Conservation (phyloP, 1,140 invertebrate species). For the Leptonema lineaticorne region DNA sequence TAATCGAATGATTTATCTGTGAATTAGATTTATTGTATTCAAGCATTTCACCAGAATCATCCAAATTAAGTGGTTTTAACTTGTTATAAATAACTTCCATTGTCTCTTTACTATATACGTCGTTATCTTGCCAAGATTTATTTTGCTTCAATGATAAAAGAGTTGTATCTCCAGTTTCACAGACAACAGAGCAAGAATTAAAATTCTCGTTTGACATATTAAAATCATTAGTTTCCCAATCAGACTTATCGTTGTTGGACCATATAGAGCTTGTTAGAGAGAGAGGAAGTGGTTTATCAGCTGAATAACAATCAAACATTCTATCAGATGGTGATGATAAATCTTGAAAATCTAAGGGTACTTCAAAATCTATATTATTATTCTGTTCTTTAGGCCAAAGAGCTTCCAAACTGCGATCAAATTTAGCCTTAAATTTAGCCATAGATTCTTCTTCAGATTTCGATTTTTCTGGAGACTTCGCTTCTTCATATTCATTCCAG, state of each 20-base stretch:
- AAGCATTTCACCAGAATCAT: conserved; percentile 44
- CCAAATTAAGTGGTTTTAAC: conserved; percentile 49
- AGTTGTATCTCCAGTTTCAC: neutral
- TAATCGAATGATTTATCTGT: neutral
- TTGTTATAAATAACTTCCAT: conserved; percentile 50
- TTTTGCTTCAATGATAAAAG: conserved; percentile 9
- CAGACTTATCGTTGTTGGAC: conserved; percentile 45
- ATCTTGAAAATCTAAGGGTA: conserved; percentile 60
- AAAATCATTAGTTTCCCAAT: conserved; percentile 14
- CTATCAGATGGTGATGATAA: conserved; percentile 57
- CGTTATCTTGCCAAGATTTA: conserved; percentile 42
- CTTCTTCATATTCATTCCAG: conserved; percentile 49
- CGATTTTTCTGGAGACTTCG: conserved; percentile 45
- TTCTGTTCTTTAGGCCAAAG: conserved; percentile 57
- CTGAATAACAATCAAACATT: conserved; percentile 48
- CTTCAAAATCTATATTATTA: conserved; percentile 58
- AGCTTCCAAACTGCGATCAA: conserved; percentile 65
- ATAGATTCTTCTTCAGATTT: conserved; percentile 58
- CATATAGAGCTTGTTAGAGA: conserved; percentile 51
- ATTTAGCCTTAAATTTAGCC: conserved; percentile 66
- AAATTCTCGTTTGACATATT: neutral
- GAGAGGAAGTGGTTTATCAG: conserved; percentile 48
- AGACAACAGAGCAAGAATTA: conserved; percentile 9
- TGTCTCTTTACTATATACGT: conserved; percentile 34
- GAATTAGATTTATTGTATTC: neutral